Evolutionary conservation across 2,888 invertebrate species (phyloP).

Genomic region (Macaria liturata): DNA sequence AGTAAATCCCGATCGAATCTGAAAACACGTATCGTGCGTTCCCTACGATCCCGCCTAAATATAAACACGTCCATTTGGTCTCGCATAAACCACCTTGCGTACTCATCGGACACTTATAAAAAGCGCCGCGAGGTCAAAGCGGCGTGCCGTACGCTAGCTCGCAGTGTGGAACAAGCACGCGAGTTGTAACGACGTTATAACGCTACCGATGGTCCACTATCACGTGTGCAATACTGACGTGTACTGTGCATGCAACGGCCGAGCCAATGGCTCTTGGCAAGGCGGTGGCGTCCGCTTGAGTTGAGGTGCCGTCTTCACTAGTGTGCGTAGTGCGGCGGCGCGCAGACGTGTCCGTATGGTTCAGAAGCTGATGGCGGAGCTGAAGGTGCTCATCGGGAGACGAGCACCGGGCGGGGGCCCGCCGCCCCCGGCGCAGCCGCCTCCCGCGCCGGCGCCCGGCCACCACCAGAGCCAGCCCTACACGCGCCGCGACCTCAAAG

Average conservation of each 20-base stretch:
- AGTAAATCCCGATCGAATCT: constrained; percentile 32
- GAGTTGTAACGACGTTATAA: constrained; percentile 71
- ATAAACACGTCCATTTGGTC: constrained; percentile 65
- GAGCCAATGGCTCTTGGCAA: constrained; percentile 79
- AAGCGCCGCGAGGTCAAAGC: constrained; percentile 78
- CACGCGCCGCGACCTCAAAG: constrained; percentile 75
- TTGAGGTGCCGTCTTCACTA: constrained; percentile 58
- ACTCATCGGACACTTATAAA: constrained; percentile 79
- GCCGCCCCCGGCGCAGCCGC: constrained; percentile 48
- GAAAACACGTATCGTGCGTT: constrained; percentile 52
- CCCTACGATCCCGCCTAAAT: constrained; percentile 65
- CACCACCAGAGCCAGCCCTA: constrained; percentile 61
- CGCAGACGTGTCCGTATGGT: constrained; percentile 78
- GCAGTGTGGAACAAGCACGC: constrained; percentile 77
- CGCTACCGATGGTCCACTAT: constrained; percentile 70
- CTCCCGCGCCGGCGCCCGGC: constrained; percentile 38
- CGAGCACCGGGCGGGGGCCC: constrained; percentile 69
- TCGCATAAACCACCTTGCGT: constrained; percentile 71
- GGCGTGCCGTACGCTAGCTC: constrained; percentile 43
- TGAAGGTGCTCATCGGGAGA: constrained; percentile 80
- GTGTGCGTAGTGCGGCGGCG: constrained; percentile 65
- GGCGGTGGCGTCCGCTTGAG: constrained; percentile 61
- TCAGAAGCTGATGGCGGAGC: constrained; percentile 79
- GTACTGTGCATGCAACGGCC: constrained; percentile 65
- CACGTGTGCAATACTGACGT: constrained; percentile 78